Evolutionary conservation across 2,797 vertebrate species (phyloP).

Genomic region (Microctenopoma lineatum): DNA sequence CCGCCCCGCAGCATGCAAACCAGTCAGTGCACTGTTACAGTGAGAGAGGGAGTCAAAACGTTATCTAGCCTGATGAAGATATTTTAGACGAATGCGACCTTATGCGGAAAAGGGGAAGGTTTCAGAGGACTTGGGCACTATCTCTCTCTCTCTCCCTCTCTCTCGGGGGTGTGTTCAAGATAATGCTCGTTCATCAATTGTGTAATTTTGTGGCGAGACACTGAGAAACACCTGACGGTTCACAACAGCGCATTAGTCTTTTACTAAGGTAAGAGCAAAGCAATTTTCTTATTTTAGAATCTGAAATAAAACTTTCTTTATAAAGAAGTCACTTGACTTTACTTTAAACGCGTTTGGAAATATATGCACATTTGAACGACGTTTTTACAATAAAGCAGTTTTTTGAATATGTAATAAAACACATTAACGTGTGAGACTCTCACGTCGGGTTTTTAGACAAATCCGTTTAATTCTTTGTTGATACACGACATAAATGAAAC

Average conservation of each 20-base stretch:
- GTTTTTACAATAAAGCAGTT: not conserved
- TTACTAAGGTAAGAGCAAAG: conserved; percentile 53
- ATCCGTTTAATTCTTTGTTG: not conserved
- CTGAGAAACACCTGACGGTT: conserved; percentile 8
- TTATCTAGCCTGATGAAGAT: not conserved
- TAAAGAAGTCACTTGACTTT: not conserved
- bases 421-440: not conserved
- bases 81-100: too few relatives aligned
- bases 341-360: not conserved
- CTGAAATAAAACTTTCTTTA: not conserved
- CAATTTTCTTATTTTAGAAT: not conserved
- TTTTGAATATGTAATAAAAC: not conserved
- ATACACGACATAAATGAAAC: not conserved
- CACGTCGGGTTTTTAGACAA: not conserved
- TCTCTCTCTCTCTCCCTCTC: not conserved
- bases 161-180: conserved; percentile 43
- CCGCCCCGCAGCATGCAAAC: conserved; percentile 26
- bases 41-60: not conserved
- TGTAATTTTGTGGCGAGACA: not conserved
- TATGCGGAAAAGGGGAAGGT: not conserved
- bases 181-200: not conserved
- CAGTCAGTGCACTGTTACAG: not conserved
- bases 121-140: not conserved
- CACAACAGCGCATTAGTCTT: conserved; percentile 46
- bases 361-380: not conserved